Evolutionary conservation across 2,797 vertebrate genomes (phyloP), one percentile per base, ranked within the genome.

Genomic region (Tenualosa ilisha): DNA sequence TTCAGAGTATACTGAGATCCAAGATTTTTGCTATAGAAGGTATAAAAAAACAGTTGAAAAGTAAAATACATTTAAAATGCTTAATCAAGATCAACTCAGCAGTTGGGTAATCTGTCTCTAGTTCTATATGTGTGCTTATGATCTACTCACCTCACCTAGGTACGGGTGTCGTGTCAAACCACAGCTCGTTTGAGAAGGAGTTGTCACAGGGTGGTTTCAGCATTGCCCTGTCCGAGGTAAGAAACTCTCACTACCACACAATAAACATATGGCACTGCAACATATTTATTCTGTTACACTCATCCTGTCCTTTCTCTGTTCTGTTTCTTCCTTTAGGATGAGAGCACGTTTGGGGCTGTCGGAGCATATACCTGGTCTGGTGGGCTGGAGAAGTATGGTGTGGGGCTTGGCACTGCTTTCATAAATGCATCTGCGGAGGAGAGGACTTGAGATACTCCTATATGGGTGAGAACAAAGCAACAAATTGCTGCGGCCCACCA

Each of bases 191-290:
- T 75, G 87, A 91, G 43, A 65, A 86, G 83, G 90, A 92, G 65
- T 81, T 92, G 15, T 90, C 91, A 43, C 91, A 92, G 68, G 91
- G 89, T 3, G 91, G 91, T 15, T 92, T 92, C 50, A 91, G 88
- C 56, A 83, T 89, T 43, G 83, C 88, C 12, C 56, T 91, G 15
- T 81, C 86, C 63, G 49, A 88, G 89, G 91, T 90, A 6, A 87
- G 87, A 56, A 54, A 61, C 3, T 59, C 22, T 63, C 26, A 17
- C 82, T 22, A 15, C 61, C 20, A n/a, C 56, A n/a, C 22, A 61
- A 54, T 6, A 54, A 54, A 1, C 17, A 6, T 20, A 3, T 54
- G 22, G 22, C 20, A n/a, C 20, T 82, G 50, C 53, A 31, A 24
- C 22, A 81, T 24, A 40, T 54, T 81, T 12, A 26, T 75, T 40